These are phyloP conservation scores for Choloepus hoffmanni DNA, from an alignment of 2,113 vertebrate species.

Conservation along the genomic window DNA sequence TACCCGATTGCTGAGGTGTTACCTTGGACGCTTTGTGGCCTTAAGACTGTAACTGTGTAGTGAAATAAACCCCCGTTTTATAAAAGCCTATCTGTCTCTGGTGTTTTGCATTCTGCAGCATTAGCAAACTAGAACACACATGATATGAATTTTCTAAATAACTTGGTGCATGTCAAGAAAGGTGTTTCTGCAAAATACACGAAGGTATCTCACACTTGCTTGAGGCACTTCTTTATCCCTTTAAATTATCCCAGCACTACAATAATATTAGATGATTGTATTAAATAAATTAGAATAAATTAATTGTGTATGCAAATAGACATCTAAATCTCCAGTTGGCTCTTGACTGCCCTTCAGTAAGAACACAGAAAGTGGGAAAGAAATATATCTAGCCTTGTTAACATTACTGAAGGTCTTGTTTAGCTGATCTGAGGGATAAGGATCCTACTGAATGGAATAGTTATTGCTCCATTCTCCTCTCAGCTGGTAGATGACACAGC, in stretches of 20 bases:
- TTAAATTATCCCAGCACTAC: background rate
- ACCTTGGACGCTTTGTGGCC: too few relatives aligned
- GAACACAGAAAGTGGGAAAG: slow-evolving; percentile 38
- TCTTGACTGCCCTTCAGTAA: slow-evolving; percentile 53
- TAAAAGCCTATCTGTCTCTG: too few relatives aligned
- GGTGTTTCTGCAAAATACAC: background rate
- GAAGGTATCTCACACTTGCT: background rate
- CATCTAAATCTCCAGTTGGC: slow-evolving; percentile 8
- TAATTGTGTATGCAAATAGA: slow-evolving; percentile 55
- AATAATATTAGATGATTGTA: slow-evolving; percentile 12
- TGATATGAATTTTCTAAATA: background rate
- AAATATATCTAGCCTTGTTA: slow-evolving; percentile 46
- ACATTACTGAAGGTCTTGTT: slow-evolving; percentile 64
- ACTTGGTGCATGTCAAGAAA: background rate
- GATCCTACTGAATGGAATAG: slow-evolving; percentile 62
- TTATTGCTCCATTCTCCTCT: slow-evolving; percentile 67
- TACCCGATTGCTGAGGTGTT: too few relatives aligned
- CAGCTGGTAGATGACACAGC: slow-evolving; percentile 73
- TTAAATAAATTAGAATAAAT: slow-evolving; percentile 57
- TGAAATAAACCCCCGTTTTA: too few relatives aligned
- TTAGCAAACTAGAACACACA: too few relatives aligned
- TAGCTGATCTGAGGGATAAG: slow-evolving; percentile 69
- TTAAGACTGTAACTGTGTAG: too few relatives aligned
- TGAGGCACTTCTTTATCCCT: background rate
- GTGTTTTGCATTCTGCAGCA: too few relatives aligned